Percentiles rank a stretch among this genome's conserved stretches.
phyloP scores from a whole-genome alignment of 2,888 invertebrate species.

The Toxonevra muliebris region DNA sequence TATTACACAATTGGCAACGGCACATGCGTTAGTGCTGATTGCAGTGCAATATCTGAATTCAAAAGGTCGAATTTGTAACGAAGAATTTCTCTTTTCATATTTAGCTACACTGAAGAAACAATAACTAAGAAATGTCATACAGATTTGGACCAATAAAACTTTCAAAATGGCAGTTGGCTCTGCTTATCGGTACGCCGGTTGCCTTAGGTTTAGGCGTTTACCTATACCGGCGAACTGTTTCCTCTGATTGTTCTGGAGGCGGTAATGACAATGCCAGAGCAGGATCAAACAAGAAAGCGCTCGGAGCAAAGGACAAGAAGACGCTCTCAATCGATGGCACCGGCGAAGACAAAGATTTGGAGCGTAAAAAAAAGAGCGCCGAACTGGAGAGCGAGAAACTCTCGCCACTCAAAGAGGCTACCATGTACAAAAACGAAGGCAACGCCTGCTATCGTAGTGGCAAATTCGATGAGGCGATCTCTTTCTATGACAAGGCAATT shows the following conservation, averaged over 20 bases:
- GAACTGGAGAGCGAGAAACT: slow-evolving; percentile 55
- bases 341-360: slow-evolving; percentile 65
- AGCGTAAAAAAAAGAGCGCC: slow-evolving; percentile 58
- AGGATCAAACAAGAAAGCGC: slow-evolving; percentile 63
- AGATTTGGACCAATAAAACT: slow-evolving; percentile 54
- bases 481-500: slow-evolving; percentile 91
- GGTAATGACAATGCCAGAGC: slow-evolving; percentile 19
- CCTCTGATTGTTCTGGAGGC: slow-evolving; percentile 10
- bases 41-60: no score
- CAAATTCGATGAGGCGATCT: slow-evolving; percentile 91
- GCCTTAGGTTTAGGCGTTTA: slow-evolving; percentile 84
- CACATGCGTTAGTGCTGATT: no score
- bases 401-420: slow-evolving; percentile 77
- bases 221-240: slow-evolving; percentile 48
- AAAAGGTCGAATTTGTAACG: no score
- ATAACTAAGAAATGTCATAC: slow-evolving; percentile 31
- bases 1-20: no score
- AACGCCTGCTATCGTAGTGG: slow-evolving; percentile 86
- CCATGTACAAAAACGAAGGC: slow-evolving; percentile 85
- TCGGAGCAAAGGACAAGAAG: slow-evolving; percentile 63
- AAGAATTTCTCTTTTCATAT: no score
- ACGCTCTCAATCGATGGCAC: slow-evolving; percentile 70
- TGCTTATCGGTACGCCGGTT: slow-evolving; percentile 84
- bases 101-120: neutral
- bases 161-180: slow-evolving; percentile 86